Base-by-base conservation (phyloP, 1,140 invertebrate genomes). In the Aporrectodea caliginosa region DNA sequence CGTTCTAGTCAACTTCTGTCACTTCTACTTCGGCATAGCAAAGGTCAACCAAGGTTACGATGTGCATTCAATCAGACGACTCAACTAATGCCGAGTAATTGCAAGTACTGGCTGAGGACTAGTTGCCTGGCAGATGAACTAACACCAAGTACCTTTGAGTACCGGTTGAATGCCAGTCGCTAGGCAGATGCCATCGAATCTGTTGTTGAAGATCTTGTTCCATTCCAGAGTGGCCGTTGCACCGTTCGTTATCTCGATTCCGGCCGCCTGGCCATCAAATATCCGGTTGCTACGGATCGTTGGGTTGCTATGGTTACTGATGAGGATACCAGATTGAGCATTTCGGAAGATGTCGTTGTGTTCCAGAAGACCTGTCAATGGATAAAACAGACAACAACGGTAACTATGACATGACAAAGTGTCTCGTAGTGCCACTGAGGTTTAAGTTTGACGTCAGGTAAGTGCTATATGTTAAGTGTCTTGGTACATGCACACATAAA, bases 191-290 rank as follows among this genome's bases (percentile, higher is more conserved):
- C 97, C 97, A 85, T 97, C 97, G 90, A 98, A 99, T 85, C 96
- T 92, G 90, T 99, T 99, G 87, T 98, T 98, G 88, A 98, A 99
- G 87, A 99, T 97, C 90, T 98, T 95, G 92, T 98, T 98, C 88
- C 93, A 92, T 89, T 91, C 88, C 81, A 98, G 90, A 12, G 96
- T 98, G 69, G 97, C 97, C n/a, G 95, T 98, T 32, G 97, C 97
- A 89, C 97, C 97, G 86, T 98, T 98, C 33, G 97, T 99, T 79
- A 99, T 98, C 90, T 99, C 97, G 71, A 99, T 95, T 35, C 97
- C 97, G 35, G 97, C 97, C 33, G 97, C 97, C 74, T 96, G 90
- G 1, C 97, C 97, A 89, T 98, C 97, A 88, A 98, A 98, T 85
- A 99, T 98, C 78, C 96, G 91, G 90, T 99, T 99, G 72, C 94